phyloP scores from a whole-genome alignment of 2,888 invertebrate species.

The Eupithecia centaureata region DNA sequence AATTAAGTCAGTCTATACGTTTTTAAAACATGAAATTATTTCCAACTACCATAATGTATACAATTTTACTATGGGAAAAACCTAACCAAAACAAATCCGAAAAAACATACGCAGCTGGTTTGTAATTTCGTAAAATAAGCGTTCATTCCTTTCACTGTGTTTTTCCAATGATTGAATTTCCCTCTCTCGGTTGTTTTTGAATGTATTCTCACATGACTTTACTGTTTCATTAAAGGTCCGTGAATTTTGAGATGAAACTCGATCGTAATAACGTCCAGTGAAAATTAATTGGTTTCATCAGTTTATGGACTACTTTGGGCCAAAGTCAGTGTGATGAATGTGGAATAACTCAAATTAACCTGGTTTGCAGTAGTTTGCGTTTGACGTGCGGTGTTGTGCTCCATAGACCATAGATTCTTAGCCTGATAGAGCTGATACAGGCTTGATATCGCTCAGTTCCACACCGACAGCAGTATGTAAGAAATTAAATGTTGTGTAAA shows the following conservation, averaged over 20 bases:
- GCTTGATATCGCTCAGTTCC: too few relatives aligned
- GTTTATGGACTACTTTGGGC: too few relatives aligned
- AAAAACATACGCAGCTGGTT: neutral
- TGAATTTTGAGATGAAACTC: slow-evolving; percentile 26
- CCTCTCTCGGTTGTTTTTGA: slow-evolving; percentile 37
- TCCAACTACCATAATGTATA: neutral
- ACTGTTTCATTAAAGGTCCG: slow-evolving; percentile 35
- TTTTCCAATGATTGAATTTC: slow-evolving; percentile 47
- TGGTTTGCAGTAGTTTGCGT: neutral
- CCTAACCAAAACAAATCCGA: slow-evolving; percentile 24
- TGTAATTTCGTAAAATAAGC: slow-evolving; percentile 39
- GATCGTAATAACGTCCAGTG: neutral
- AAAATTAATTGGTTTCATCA: slow-evolving; percentile 4
- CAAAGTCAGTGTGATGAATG: too few relatives aligned
- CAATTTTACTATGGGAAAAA: slow-evolving; percentile 14
- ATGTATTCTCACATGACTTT: slow-evolving; percentile 28
- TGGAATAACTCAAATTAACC: neutral
- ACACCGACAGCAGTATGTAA: too few relatives aligned
- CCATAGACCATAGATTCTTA: too few relatives aligned
- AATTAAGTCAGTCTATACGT: too few relatives aligned
- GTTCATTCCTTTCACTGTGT: slow-evolving; percentile 35
- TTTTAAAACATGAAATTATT: neutral
- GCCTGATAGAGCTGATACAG: too few relatives aligned
- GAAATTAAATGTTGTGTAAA: too few relatives aligned
- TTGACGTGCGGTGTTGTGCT: neutral